Evolutionary conservation across 1,140 invertebrate species (phyloP), one percentile per base, ranked within the genome.

Genomic region (Plutomurus gul): DNA sequence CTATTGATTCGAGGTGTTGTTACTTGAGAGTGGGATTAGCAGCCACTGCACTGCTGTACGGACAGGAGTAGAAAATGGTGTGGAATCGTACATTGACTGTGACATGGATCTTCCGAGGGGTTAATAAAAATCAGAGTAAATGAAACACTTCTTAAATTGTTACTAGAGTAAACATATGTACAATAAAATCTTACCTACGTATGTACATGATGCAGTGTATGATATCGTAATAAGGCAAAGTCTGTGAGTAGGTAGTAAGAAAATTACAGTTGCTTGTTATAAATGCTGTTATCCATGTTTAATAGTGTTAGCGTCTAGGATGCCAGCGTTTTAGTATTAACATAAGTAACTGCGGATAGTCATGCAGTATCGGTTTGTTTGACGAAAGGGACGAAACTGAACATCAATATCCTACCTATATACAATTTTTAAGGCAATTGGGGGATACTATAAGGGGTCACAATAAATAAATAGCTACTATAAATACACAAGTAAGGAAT

Each of bases 401-500:
- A 22, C 6, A 51, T 51, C 25, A 18, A n/a, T 36, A 18, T 65
- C 5, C 27, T 65, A 65, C 56, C 27, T n/a, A 10, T 43, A 43
- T 43, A 30, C 25, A 33, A 65, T 65, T 65, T 65, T 65, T 65
- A 65, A 65, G 56, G 30, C 27, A 36, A 33, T 33, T 65, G 56
- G 56, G 56, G 56, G 56, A 65, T 36, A 36, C 25, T 65, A 30
- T 65, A 30, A 65, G 56, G 56, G 56, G 56, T 65, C 56, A 65
- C 56, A 65, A 65, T n/a, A n/a, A n/a, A n/a, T n/a, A 47, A 65
- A 65, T 65, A 65, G 56, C 56, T 65, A 65, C 56, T n/a, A n/a
- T n/a, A n/a, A n/a, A 65, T 65, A 33, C 39, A 43, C 39, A n/a
- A 43, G n/a, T 43, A 56, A 56, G 22, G 25, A 56, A 65, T n/a